These are phyloP conservation scores for Zenarchopterus dispar DNA, from an alignment of 2,797 vertebrate species.

Conservation along the genomic window DNA sequence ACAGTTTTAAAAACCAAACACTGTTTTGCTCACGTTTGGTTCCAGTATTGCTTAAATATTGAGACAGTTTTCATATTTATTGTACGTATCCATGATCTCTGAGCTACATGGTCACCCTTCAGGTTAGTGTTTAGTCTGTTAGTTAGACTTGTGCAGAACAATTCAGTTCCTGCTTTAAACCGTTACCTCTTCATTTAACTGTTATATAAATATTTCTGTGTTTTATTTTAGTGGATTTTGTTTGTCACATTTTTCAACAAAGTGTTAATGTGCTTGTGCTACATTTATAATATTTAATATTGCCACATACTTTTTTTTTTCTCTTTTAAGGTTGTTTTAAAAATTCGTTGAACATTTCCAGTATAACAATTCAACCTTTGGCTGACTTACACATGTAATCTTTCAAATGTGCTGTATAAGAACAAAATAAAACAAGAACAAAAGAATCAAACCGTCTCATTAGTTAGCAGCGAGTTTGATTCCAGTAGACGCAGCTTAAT, in stretches of 20 bases:
- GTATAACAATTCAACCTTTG: no score
- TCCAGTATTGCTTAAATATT: background rate
- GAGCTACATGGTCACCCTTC: background rate
- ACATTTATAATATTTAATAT: no score
- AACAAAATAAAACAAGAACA: no score
- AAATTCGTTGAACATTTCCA: no score
- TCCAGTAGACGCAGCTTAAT: background rate
- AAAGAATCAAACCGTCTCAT: no score
- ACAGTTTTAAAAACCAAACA: background rate
- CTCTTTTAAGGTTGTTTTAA: no score
- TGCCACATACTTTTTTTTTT: no score
- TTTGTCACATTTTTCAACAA: constrained; percentile 1
- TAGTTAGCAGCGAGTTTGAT: no score
- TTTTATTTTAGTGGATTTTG: background rate
- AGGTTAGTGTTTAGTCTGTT: background rate
- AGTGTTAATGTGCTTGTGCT: no score
- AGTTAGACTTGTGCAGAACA: background rate
- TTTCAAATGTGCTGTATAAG: no score
- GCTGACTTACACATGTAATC: no score
- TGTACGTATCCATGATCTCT: background rate
- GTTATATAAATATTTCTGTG: background rate
- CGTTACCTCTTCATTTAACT: background rate
- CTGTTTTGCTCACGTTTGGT: background rate
- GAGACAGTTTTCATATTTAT: background rate
- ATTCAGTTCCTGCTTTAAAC: background rate